phyloP scores from a whole-genome alignment of 2,113 vertebrate genomes.

The Indicator indicator region DNA sequence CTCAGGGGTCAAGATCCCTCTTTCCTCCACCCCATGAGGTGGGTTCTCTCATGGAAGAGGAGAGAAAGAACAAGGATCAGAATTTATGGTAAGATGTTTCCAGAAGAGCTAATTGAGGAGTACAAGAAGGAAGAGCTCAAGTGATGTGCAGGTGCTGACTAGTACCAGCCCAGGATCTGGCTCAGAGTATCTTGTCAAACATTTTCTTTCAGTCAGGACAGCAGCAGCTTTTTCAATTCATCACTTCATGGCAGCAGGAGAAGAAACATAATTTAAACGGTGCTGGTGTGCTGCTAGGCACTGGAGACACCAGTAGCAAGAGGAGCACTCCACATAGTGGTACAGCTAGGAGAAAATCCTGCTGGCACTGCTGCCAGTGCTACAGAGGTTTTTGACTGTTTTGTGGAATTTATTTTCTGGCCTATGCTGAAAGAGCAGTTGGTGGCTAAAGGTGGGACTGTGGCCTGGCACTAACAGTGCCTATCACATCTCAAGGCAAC shows the following conservation, averaged over 20 bases:
- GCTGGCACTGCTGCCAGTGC: not conserved
- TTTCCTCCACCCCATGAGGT: not conserved
- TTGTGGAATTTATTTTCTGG: not conserved
- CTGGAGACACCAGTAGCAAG: not conserved
- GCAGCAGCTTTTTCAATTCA: not conserved
- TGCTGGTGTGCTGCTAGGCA: not conserved
- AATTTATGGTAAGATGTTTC: not conserved
- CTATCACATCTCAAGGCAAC: not conserved
- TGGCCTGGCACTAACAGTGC: not conserved
- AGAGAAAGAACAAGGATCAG: not conserved
- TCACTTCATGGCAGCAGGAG: not conserved
- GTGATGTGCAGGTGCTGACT: not conserved
- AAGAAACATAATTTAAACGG: not conserved
- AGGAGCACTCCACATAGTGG: not conserved
- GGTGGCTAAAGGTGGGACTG: not conserved
- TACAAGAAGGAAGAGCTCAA: not conserved
- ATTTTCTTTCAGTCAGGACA: not conserved
- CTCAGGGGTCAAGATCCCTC: rapidly evolving
- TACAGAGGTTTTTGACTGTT: not conserved
- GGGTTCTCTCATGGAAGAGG: not conserved
- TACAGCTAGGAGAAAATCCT: not conserved
- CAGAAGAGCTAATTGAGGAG: not conserved
- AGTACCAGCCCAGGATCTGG: not conserved
- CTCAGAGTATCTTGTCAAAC: not conserved
- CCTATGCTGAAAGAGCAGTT: not conserved